Evolutionary conservation across 2,888 invertebrate species (phyloP), one percentile per base, ranked within the genome.

Genomic region (Hydropsyche betteni): DNA sequence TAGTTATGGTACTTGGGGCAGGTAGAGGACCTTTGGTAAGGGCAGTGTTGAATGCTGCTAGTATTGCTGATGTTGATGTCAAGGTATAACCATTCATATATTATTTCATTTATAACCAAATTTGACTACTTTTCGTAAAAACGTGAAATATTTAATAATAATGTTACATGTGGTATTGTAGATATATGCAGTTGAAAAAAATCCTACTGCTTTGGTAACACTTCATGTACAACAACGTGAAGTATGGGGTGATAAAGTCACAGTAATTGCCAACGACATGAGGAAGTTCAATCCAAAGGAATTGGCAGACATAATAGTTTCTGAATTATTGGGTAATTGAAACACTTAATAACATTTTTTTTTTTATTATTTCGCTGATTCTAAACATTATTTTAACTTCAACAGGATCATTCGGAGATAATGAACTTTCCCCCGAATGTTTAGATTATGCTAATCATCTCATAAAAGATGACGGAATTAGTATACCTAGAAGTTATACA

Each of bases 361-460:
- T 38, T 76, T 16, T 33, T 68, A 36, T 44, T 33, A 33, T 51
- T 51, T 51, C 2, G n/a, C n/a, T 2, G 24, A 2, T 24, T 24
- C 24, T 24, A 24, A 24, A 24, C 24, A 24, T 24, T 2, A 24
- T 24, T 24, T 24, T 24, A 24, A 24, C 16, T 52, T 52, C 38
- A 10, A 34, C 14, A 72, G 90, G 92, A 0, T 98, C 98, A 1
- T 99, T 99, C 88, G 98, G 98, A 24, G 99, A 99, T 84, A 99
- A 99, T 84, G 99, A 99, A 86, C 89, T 99, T 10, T 97, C 98
- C 0, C 99, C 99, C 0, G 99, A 99, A 85, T 99, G 98, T 84
- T 88, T 99, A 70, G 98, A 98, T 85, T 97, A 98, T 2, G 97
- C 97, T 2, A 94, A 96, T 81, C 90, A 92, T 53, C 92, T 97